Conservation (phyloP, 1,140 invertebrate species). For the Penaeus vannamei region DNA sequence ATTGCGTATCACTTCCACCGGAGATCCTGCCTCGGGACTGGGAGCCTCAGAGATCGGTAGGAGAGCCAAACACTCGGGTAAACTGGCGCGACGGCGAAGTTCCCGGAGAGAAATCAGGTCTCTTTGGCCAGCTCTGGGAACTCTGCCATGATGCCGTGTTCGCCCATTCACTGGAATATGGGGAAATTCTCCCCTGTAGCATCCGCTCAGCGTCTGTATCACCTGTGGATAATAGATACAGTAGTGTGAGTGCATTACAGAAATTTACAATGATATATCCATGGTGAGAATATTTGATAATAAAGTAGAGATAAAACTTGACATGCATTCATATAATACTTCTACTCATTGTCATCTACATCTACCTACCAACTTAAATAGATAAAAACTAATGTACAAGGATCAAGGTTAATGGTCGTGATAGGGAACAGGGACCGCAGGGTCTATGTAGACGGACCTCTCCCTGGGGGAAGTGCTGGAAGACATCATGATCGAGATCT, state of each 20-base stretch:
- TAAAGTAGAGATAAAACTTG: too few species aligned
- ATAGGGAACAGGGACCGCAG: slow-evolving; percentile 24
- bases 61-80: slow-evolving; percentile 24
- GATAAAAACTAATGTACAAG: too few species aligned
- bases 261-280: too few species aligned
- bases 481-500: slow-evolving; percentile 51
- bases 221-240: slow-evolving; percentile 28
- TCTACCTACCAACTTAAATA: too few species aligned
- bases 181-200: slow-evolving; percentile 57
- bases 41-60: slow-evolving; percentile 25
- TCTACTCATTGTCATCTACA: too few species aligned
- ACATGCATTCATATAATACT: too few species aligned
- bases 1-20: background rate
- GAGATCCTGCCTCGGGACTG: background rate
- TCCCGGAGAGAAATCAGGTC: slow-evolving; percentile 39
- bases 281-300: too few species aligned
- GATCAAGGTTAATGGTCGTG: background rate
- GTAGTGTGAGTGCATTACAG: too few species aligned
- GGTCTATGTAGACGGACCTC: slow-evolving; percentile 38
- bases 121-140: background rate
- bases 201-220: slow-evolving; percentile 55
- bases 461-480: slow-evolving; percentile 45
- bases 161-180: slow-evolving; percentile 52
- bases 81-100: background rate
- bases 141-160: background rate